A percentile compares a stretch with the other conserved stretches of the same genome.
These are phyloP conservation scores for Drosophila borealis DNA, from an alignment of 2,888 invertebrate species.

Conservation along the genomic window DNA sequence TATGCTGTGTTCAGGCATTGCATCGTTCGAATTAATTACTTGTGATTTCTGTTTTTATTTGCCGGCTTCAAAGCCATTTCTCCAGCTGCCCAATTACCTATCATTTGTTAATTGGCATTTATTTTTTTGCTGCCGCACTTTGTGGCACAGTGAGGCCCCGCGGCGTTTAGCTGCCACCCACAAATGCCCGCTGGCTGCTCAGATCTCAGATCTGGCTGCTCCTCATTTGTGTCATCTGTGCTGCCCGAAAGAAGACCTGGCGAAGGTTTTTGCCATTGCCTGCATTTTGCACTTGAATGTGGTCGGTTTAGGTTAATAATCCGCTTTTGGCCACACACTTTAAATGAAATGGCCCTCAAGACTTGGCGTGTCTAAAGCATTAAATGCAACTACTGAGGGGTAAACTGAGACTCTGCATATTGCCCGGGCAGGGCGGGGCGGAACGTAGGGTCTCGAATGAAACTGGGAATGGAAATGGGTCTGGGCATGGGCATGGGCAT, in stretches of 20 bases:
- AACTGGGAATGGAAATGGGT: not conserved
- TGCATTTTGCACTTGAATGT: constrained; percentile 2
- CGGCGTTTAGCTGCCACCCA: not conserved
- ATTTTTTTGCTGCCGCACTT: not conserved
- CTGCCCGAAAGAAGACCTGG: not conserved
- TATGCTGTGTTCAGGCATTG: no score
- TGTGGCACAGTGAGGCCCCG: constrained; percentile 12
- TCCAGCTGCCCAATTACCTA: not conserved
- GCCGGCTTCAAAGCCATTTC: constrained; percentile 3
- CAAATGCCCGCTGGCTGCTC: not conserved
- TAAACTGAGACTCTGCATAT: constrained; percentile 23
- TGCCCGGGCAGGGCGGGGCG: not conserved
- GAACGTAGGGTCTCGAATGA: not conserved
- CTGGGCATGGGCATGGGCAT: not conserved
- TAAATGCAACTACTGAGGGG: constrained; percentile 6
- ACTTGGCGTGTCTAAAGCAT: constrained; percentile 9
- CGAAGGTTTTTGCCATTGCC: constrained; percentile 21
- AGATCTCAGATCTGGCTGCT: constrained; percentile 4
- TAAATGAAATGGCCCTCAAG: constrained; percentile 28
- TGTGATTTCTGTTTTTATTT: no score
- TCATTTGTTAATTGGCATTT: not conserved
- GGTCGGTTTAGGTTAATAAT: constrained; percentile 64
- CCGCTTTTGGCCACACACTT: constrained; percentile 63
- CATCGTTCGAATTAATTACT: no score
- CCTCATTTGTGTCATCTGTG: constrained; percentile 25